Evolutionary conservation across 2,888 invertebrate species (phyloP), one percentile per base, ranked within the genome.

Genomic region (Baronia brevicornis): DNA sequence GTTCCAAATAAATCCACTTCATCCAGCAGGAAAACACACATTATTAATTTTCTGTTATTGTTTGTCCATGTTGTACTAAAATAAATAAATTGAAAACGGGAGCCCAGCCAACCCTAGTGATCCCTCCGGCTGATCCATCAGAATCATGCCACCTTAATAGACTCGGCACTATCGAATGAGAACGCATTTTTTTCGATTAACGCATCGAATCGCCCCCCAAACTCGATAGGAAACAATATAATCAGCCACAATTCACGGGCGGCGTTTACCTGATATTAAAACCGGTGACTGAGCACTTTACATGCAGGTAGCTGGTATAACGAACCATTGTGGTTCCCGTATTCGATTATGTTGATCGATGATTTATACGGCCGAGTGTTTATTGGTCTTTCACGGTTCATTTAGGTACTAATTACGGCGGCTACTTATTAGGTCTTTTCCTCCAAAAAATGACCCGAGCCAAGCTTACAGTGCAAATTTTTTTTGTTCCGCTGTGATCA

Each of bases 321-420:
- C 70, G 79, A 80, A 79, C 70, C 82, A 82, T 82, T 84, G 80
- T 82, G 69, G 60, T 64, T 67, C 60, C 41, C 54, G 61, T 60
- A 71, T 73, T 75, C 77, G 79, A 80, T 82, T 80, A 82, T 74
- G 54, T 60, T 66, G 67, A 67, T 70, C 54, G 66, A 69, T 75
- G 77, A 64, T 72, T 70, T 66, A 67, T 65, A 48, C 36, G 32
- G 39, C 28, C 43, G 33, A 31, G 40, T 41, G 44, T 45, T 59
- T 51, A 53, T 45, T 43, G 46, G 48, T 36, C 41, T 51, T 58
- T 58, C 51, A 54, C 50, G 54, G 49, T 46, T 54, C 36, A 46
- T 48, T 37, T 43, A 23, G 36, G 37, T 22, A 17, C 20, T 28
- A 24, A 31, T 32, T 21, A 17, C 17, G 29, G 25, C 17, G 36